Percentiles rank a stretch among this genome's conserved stretches.
These are phyloP conservation scores for Chelonia mydas DNA, from an alignment of 2,797 vertebrate genomes.

Conservation along the genomic window DNA sequence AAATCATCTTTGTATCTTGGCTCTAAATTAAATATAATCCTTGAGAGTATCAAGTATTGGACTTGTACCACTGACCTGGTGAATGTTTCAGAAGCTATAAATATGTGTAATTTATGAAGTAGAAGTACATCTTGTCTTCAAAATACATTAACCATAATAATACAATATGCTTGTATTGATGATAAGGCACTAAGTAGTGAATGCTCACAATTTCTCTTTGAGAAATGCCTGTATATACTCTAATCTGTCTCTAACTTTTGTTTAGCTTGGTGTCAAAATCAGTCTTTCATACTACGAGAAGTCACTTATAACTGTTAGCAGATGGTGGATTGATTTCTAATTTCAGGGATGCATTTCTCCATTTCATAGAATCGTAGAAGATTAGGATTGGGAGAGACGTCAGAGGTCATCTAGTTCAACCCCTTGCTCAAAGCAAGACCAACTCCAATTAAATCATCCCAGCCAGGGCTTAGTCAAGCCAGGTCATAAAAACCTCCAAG, in stretches of 20 bases:
- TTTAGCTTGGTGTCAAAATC: background rate
- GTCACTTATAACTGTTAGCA: background rate
- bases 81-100: background rate
- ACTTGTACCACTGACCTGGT: background rate
- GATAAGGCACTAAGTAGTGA: background rate
- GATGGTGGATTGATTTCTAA: background rate
- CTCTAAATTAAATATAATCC: background rate
- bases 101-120: background rate
- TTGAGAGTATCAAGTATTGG: background rate
- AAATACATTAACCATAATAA: background rate
- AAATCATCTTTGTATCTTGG: background rate
- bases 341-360: constrained; percentile 5
- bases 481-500: too few species aligned
- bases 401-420: too few species aligned
- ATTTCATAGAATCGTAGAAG: background rate
- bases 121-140: background rate
- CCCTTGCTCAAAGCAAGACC: too few species aligned
- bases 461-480: too few species aligned
- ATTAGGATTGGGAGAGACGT: too few species aligned
- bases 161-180: background rate
- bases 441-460: too few species aligned
- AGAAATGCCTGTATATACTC: background rate
- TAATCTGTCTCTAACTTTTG: background rate
- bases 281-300: background rate
- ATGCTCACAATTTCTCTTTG: background rate